Evolutionary conservation across 2,888 invertebrate genomes (phyloP).

Genomic region (Geotrupes spiniger): DNA sequence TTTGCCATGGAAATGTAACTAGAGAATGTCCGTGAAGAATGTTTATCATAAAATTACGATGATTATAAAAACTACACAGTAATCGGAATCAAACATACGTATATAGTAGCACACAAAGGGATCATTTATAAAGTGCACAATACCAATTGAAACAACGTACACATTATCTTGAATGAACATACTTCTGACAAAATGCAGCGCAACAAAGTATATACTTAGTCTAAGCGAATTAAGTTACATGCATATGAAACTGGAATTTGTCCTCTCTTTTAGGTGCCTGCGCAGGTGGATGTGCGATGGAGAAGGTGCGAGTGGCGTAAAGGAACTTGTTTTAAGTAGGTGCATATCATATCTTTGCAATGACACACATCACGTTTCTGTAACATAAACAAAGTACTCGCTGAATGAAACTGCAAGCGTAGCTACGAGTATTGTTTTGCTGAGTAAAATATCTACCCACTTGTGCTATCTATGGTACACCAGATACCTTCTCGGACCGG

Average conservation of each 20-base stretch:
- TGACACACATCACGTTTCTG: constrained; percentile 18
- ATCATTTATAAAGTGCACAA: not conserved
- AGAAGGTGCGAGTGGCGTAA: not conserved
- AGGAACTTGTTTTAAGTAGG: not conserved
- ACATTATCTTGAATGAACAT: constrained; percentile 19
- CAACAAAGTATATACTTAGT: constrained; percentile 13
- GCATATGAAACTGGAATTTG: not conserved
- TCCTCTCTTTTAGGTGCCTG: not conserved
- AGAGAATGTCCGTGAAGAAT: no score
- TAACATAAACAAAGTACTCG: constrained; percentile 22
- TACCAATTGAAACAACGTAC: constrained; percentile 6
- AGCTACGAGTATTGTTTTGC: constrained; percentile 23
- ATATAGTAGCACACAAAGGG: constrained; percentile 1
- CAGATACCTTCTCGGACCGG: constrained; percentile 26
- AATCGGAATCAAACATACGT: no score
- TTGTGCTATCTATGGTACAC: constrained; percentile 22
- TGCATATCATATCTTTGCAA: constrained; percentile 19
- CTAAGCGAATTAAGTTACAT: constrained; percentile 1
- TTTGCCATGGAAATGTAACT: no score
- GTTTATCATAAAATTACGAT: no score
- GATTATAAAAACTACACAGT: no score
- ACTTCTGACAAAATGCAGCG: constrained; percentile 13
- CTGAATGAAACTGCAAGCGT: constrained; percentile 24
- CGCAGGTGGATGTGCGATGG: not conserved
- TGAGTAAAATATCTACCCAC: constrained; percentile 21